Evolutionary conservation across 1,140 invertebrate species (phyloP).

Genomic region (Cydia pomonella): DNA sequence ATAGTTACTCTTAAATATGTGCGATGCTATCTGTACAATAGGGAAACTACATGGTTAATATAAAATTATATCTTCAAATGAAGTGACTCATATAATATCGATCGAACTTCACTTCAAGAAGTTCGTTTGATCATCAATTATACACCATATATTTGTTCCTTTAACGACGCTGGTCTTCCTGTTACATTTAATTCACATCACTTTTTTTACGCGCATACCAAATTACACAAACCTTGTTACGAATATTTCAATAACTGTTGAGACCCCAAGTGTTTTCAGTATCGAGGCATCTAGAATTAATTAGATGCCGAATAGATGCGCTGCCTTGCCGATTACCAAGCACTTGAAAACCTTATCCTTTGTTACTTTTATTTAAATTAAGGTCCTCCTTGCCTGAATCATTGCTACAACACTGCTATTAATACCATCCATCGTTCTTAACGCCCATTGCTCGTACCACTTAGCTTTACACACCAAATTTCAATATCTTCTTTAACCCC

Average conservation of each 20-base stretch:
- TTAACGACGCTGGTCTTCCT: neutral
- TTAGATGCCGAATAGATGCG: neutral
- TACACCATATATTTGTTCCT: neutral
- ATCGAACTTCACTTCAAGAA: too few species aligned
- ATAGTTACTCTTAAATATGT: too few species aligned
- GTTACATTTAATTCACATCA: neutral
- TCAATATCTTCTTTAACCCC: neutral
- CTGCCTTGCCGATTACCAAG: neutral
- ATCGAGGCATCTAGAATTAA: neutral
- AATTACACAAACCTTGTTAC: too few species aligned
- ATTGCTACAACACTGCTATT: neutral
- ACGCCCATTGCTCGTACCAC: conserved; percentile 23
- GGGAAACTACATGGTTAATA: too few species aligned
- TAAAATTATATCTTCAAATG: too few species aligned
- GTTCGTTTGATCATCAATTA: too few species aligned
- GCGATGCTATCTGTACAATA: too few species aligned
- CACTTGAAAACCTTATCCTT: neutral
- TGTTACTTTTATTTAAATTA: too few species aligned
- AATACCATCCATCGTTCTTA: neutral
- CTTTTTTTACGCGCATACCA: too few species aligned
- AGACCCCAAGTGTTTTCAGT: neutral
- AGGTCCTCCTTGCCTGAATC: neutral
- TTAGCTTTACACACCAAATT: conserved; percentile 29
- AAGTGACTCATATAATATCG: too few species aligned
- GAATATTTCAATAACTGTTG: neutral